These are phyloP conservation scores for Ceratina japonica DNA, from an alignment of 1,140 invertebrate genomes.

Conservation along the genomic window DNA sequence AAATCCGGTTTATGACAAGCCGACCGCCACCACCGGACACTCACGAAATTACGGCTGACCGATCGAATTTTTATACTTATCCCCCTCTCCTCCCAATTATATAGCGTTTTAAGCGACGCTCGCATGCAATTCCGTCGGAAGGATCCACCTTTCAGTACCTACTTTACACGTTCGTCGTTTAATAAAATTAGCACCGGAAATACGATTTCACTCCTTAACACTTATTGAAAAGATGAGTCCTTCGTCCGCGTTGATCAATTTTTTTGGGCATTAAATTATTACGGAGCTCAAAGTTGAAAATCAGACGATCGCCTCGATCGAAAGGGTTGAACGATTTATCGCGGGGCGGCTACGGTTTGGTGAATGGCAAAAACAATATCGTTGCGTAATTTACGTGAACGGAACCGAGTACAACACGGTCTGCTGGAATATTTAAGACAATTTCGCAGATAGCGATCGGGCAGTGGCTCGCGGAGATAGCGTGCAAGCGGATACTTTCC, in stretches of 20 bases:
- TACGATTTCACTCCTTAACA: too few relatives aligned
- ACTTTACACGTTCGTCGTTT: too few relatives aligned
- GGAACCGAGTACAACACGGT: slow-evolving; percentile 1
- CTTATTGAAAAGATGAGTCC: too few relatives aligned
- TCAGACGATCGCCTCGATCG: too few relatives aligned
- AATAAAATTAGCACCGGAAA: too few relatives aligned
- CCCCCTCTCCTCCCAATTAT: slow-evolving; percentile 46
- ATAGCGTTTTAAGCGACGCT: slow-evolving; percentile 25
- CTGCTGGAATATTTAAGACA: slow-evolving; percentile 54
- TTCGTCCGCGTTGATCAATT: too few relatives aligned
- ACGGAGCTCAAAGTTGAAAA: too few relatives aligned
- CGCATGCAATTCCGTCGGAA: neutral
- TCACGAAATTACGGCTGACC: slow-evolving; percentile 71
- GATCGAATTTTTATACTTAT: slow-evolving; percentile 69
- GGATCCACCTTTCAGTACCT: neutral
- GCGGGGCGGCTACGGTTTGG: too few relatives aligned
- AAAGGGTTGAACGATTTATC: too few relatives aligned
- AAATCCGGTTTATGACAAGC: slow-evolving; percentile 75
- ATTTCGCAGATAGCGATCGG: slow-evolving; percentile 35
- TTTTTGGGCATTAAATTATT: too few relatives aligned
- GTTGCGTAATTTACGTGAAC: slow-evolving; percentile 15
- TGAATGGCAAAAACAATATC: neutral
- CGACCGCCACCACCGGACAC: slow-evolving; percentile 70
- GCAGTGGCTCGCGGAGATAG: slow-evolving; percentile 26
- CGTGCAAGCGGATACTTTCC: slow-evolving; percentile 59